Base-by-base conservation (phyloP, 2,113 vertebrate species). In the Cynocephalus volans region DNA sequence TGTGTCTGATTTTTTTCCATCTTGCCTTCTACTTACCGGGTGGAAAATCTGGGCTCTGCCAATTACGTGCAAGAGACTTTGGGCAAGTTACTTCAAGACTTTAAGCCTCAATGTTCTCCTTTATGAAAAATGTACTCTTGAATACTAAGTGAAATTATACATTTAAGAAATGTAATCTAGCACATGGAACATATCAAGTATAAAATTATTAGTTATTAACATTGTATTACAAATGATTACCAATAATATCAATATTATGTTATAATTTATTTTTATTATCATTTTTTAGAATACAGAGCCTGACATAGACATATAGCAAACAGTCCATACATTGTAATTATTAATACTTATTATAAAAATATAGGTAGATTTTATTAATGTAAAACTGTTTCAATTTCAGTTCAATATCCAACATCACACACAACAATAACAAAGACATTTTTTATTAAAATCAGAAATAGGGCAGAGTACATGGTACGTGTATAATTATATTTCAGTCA, bases 391-490 rank as follows among this genome's bases (percentile, higher is more conserved):
- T 72, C 11, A 21, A 72, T 88, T 96, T 95, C 75, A 54, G 28
- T 60, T 90, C 33, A 85, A 23, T 88, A 54, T 91, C 33, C 24
- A 76, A 31, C 10, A 48, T 83, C 58, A 65, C 7, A 79, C 10
- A n/a, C 12, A 92, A 80, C 11, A 89, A 90, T 88, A 79, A 83
- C 64, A 83, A 56, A 24, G 19, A 31, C 11, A 31, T 75, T 95
- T 95, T 96, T 95, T 52, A 70, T 72, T 73, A 85, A 95, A 97
- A 93, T 95, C 64, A 92, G 69, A 96, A 96, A 64, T 79, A 93
- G 41, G 73, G n/a, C 28, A 95, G 86, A 75, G 79, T 64, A 36
- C 82, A 73, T 23, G 50, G 11, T n/a, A 26, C 21, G 88, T 64
- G 60, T 28, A 14, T 86, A 95, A 92, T 93, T 96, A 82, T 56